Evolutionary conservation across 2,888 invertebrate genomes (phyloP).

Genomic region (Drosophila anceps): DNA sequence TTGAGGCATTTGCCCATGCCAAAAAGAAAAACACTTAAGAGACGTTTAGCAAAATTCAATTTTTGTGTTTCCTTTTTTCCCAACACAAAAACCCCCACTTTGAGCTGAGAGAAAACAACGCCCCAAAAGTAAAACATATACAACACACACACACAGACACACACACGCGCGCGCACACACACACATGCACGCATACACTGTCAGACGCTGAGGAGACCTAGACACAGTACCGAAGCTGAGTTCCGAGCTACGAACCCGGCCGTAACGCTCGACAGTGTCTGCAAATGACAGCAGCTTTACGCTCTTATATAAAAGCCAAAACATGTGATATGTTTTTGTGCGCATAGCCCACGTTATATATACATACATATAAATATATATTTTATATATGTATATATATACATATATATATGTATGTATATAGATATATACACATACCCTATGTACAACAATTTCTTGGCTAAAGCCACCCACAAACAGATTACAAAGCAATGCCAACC

Average conservation of each 20-base stretch:
- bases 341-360: slow-evolving; percentile 42
- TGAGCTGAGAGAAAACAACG: slow-evolving; percentile 58
- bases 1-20: slow-evolving; percentile 43
- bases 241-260: slow-evolving; percentile 43
- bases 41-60: slow-evolving; percentile 66
- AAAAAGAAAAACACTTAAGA: slow-evolving; percentile 49
- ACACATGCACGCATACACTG: slow-evolving; percentile 19
- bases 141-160: slow-evolving; percentile 28
- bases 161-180: slow-evolving; percentile 28
- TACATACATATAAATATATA: slow-evolving; percentile 6
- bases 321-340: slow-evolving; percentile 67
- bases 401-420: slow-evolving; percentile 16
- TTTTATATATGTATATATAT: slow-evolving; percentile 23
- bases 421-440: slow-evolving; percentile 16
- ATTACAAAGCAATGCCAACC: slow-evolving; percentile 73
- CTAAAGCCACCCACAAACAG: slow-evolving; percentile 72
- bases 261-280: slow-evolving; percentile 53
- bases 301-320: slow-evolving; percentile 75
- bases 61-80: slow-evolving; percentile 39
- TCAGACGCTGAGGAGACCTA: slow-evolving; percentile 44
- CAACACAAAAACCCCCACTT: slow-evolving; percentile 35
- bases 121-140: slow-evolving; percentile 67
- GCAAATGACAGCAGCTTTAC: slow-evolving; percentile 75
- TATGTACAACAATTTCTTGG: slow-evolving; percentile 65
- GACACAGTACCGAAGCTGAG: slow-evolving; percentile 53